A percentile compares a stretch with the other conserved stretches of the same genome.
phyloP scores from a whole-genome alignment of 1,140 invertebrate genomes.

The Ips nitidus region DNA sequence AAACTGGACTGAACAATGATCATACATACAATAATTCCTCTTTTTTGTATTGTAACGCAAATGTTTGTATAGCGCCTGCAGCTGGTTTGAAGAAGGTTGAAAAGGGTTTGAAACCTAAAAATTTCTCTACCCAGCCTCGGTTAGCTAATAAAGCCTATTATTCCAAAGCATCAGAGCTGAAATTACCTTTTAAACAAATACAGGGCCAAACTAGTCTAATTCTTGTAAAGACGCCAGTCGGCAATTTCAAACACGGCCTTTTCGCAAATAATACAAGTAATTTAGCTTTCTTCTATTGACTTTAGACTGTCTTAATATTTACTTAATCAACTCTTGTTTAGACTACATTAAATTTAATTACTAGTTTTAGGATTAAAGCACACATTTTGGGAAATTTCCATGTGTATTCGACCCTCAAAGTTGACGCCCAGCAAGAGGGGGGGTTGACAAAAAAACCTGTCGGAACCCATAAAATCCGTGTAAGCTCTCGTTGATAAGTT shows the following conservation, averaged over 20 bases:
- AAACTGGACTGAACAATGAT: too few relatives aligned
- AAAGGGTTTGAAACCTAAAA: too few relatives aligned
- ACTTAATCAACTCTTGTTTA: conserved; percentile 43
- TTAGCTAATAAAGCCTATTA: background rate
- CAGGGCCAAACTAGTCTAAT: conserved; percentile 6
- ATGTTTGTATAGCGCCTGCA: too few relatives aligned
- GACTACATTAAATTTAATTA: conserved; percentile 44
- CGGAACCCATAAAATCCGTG: too few relatives aligned
- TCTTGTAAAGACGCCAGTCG: background rate
- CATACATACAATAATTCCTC: too few relatives aligned
- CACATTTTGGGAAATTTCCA: conserved; percentile 28
- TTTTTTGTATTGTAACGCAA: too few relatives aligned
- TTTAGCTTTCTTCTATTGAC: conserved; percentile 38
- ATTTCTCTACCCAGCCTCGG: too few relatives aligned
- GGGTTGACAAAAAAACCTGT: too few relatives aligned
- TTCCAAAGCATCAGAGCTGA: background rate
- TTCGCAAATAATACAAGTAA: conserved; percentile 35
- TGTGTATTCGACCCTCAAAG: conserved; percentile 26
- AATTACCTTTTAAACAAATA: conserved; percentile 15
- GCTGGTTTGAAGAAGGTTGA: too few relatives aligned
- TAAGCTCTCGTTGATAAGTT: too few relatives aligned
- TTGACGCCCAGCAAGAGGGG: too few relatives aligned
- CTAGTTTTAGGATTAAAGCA: conserved; percentile 39
- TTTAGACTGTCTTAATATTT: conserved; percentile 39
- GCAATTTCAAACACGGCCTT: conserved; percentile 26